These are phyloP conservation scores for Sylvilagus floridanus DNA, from an alignment of 2,797 vertebrate species.

Conservation along the genomic window DNA sequence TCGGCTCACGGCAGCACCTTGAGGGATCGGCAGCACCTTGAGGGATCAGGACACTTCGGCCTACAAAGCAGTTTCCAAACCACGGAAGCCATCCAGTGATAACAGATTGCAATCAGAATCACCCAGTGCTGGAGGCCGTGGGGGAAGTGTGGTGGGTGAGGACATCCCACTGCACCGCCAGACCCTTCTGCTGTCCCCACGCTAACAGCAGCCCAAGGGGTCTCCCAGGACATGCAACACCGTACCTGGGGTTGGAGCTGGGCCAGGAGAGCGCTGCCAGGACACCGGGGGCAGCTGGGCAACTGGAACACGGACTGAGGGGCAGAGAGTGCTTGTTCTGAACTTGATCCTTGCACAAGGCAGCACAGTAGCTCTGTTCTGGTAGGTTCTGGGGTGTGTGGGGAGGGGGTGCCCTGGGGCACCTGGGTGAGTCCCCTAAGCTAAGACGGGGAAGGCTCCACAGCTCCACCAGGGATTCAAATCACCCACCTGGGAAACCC, in stretches of 20 bases:
- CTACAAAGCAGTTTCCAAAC: not conserved
- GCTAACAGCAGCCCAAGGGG: not conserved
- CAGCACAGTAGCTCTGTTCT: not conserved
- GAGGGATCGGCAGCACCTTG: not conserved
- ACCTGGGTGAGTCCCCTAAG: no score
- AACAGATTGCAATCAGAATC: not conserved
- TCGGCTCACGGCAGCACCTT: not conserved
- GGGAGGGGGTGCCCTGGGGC: no score
- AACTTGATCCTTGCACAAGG: rapidly evolving
- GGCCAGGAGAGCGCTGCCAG: not conserved
- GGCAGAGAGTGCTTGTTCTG: not conserved
- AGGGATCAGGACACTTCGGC: not conserved
- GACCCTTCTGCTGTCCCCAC: not conserved
- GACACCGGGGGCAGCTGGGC: rapidly evolving
- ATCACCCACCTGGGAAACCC: not conserved
- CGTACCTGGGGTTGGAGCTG: not conserved
- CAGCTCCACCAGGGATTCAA: not conserved
- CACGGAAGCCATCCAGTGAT: no score
- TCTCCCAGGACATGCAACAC: rapidly evolving
- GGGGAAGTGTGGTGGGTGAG: no score
- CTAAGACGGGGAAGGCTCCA: no score
- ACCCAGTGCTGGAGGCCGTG: not conserved
- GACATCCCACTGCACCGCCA: rapidly evolving
- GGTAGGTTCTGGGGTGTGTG: no score
- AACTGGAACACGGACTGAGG: not conserved